These are phyloP conservation scores for Scaptomyza caliginosa DNA, from an alignment of 2,888 invertebrate species.

Conservation along the genomic window DNA sequence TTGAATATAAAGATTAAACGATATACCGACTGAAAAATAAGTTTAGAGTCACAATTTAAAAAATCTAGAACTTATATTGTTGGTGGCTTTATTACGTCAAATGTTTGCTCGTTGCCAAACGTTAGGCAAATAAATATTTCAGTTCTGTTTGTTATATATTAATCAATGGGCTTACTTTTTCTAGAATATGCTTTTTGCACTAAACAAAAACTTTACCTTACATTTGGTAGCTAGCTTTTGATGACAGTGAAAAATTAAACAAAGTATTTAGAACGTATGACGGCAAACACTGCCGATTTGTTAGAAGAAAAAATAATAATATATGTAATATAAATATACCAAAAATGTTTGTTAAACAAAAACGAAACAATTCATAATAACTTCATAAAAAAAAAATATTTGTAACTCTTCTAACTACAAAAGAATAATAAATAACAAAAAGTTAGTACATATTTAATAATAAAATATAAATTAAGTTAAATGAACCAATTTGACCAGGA, in stretches of 20 bases:
- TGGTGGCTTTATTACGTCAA: neutral
- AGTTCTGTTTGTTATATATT: constrained; percentile 53
- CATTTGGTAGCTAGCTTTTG: constrained; percentile 45
- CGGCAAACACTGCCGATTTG: neutral
- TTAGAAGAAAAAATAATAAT: neutral
- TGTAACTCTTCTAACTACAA: neutral
- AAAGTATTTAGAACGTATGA: constrained; percentile 10
- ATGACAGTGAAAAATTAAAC: constrained; percentile 21
- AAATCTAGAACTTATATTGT: neutral
- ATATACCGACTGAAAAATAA: constrained; percentile 34
- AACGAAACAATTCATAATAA: neutral
- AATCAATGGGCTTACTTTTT: constrained; percentile 52
- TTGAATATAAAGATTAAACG: constrained; percentile 23
- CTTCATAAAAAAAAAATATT: neutral
- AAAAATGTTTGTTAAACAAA: constrained; percentile 2
- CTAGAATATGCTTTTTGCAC: constrained; percentile 34
- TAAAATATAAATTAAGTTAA: constrained; percentile 21
- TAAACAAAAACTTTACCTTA: constrained; percentile 63
- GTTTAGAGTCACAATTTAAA: constrained; percentile 42
- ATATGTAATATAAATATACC: neutral
- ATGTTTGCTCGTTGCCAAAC: constrained; percentile 37
- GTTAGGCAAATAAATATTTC: constrained; percentile 42
- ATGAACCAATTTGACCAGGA: constrained; percentile 73
- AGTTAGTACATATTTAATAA: neutral
- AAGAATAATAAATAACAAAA: neutral